These are phyloP conservation scores for Idris sp. DNA, from an alignment of 1,140 invertebrate species.

Conservation along the genomic window DNA sequence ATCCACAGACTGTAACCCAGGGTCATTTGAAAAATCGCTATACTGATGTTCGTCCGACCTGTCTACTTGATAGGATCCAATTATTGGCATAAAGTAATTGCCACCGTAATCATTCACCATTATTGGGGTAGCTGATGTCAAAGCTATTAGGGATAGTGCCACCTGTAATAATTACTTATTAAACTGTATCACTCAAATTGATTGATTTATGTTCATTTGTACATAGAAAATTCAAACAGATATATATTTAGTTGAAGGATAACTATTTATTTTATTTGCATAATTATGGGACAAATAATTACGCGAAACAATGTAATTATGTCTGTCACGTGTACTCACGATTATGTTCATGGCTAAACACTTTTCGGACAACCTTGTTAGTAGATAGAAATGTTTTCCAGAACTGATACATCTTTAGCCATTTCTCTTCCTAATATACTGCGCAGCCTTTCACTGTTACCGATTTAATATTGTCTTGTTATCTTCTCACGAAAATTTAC, in stretches of 20 bases:
- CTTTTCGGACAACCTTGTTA: constrained; percentile 56
- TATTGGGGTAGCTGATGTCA: constrained; percentile 66
- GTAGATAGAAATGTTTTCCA: constrained; percentile 60
- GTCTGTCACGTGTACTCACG: constrained; percentile 66
- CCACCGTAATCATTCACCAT: constrained; percentile 64
- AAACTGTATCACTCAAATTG: not conserved
- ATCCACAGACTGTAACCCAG: constrained; percentile 33
- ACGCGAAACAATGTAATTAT: constrained; percentile 9
- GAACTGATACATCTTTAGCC: constrained; percentile 75
- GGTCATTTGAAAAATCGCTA: constrained; percentile 54
- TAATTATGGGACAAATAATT: too few species aligned
- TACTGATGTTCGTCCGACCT: constrained; percentile 68
- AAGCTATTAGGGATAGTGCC: constrained; percentile 65
- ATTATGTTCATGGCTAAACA: constrained; percentile 62
- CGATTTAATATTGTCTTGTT: constrained; percentile 66
- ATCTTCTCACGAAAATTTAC: constrained; percentile 51
- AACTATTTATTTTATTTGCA: too few species aligned
- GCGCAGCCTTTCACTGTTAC: constrained; percentile 75
- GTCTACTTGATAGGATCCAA: constrained; percentile 57
- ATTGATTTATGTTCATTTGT: not conserved
- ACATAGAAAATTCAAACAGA: too few species aligned
- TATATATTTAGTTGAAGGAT: too few species aligned
- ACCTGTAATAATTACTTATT: constrained; percentile 59
- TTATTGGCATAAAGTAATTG: constrained; percentile 61
- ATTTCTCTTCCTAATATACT: constrained; percentile 77